A percentile compares a stretch with the other conserved stretches of the same genome.
These are phyloP conservation scores for Atopsyche davidsoni DNA, from an alignment of 1,140 invertebrate species.

Conservation along the genomic window DNA sequence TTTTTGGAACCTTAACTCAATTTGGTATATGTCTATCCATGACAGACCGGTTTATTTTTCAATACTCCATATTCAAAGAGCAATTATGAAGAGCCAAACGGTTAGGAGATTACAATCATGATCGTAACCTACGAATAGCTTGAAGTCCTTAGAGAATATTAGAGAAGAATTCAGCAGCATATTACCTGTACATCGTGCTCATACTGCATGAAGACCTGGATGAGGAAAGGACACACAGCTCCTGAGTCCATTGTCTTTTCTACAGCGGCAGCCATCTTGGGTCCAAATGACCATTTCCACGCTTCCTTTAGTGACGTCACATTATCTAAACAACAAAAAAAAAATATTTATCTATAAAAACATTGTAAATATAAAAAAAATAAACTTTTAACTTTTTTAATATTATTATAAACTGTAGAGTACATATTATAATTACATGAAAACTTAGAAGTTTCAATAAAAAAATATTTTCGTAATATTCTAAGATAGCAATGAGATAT, in stretches of 20 bases:
- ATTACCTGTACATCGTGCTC: constrained; percentile 38
- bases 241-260: constrained; percentile 37
- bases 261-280: constrained; percentile 30
- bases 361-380: not conserved
- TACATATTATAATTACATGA: not conserved
- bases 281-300: constrained; percentile 43
- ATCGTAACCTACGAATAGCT: too few relatives aligned
- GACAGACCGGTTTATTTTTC: too few relatives aligned
- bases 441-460: not conserved
- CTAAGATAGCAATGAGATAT: not conserved
- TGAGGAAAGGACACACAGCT: constrained; percentile 37
- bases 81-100: too few relatives aligned
- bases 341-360: too few relatives aligned
- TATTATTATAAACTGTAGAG: not conserved
- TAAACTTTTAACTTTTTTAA: not conserved
- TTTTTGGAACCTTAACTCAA: too few relatives aligned
- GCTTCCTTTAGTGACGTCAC: constrained; percentile 40
- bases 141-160: too few relatives aligned
- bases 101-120: too few relatives aligned
- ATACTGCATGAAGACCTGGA: constrained; percentile 40
- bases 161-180: too few relatives aligned
- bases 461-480: not conserved
- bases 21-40: too few relatives aligned
- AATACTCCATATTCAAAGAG: too few relatives aligned
- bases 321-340: constrained; percentile 28